phyloP scores from a whole-genome alignment of 1,140 invertebrate species.

The Philaenus spumarius region DNA sequence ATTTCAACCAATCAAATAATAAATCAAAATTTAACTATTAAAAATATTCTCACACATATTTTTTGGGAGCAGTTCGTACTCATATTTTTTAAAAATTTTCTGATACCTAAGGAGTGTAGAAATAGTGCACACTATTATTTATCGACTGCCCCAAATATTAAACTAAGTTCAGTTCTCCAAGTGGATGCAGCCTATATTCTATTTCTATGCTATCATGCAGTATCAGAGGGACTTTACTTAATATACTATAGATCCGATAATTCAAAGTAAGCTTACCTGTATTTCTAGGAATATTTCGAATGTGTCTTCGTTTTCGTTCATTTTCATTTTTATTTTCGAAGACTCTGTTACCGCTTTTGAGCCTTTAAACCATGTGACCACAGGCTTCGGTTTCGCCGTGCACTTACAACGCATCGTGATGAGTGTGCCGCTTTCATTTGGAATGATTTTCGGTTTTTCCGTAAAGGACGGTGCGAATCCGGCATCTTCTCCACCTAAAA shows the following conservation, averaged over 20 bases:
- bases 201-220: too few relatives aligned
- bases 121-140: too few relatives aligned
- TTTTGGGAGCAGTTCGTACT: too few relatives aligned
- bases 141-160: too few relatives aligned
- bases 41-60: too few relatives aligned
- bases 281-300: constrained; percentile 87
- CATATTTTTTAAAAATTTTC: too few relatives aligned
- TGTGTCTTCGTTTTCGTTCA: constrained; percentile 69
- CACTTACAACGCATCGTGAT: constrained; percentile 95
- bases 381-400: constrained; percentile 85
- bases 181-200: too few relatives aligned
- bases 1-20: too few relatives aligned
- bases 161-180: too few relatives aligned
- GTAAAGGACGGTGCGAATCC: constrained; percentile 91
- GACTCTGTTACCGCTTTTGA: constrained; percentile 77
- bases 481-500: constrained; percentile 80
- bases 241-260: too few relatives aligned
- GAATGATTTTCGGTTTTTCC: constrained; percentile 95
- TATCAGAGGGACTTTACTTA: not conserved
- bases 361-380: constrained; percentile 85
- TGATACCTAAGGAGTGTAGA: too few relatives aligned
- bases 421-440: constrained; percentile 90
- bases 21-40: too few relatives aligned
- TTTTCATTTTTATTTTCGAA: constrained; percentile 77
- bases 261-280: constrained; percentile 51